Evolutionary conservation across 2,797 vertebrate species (phyloP).

Genomic region (Enteromius unitaeniatus): DNA sequence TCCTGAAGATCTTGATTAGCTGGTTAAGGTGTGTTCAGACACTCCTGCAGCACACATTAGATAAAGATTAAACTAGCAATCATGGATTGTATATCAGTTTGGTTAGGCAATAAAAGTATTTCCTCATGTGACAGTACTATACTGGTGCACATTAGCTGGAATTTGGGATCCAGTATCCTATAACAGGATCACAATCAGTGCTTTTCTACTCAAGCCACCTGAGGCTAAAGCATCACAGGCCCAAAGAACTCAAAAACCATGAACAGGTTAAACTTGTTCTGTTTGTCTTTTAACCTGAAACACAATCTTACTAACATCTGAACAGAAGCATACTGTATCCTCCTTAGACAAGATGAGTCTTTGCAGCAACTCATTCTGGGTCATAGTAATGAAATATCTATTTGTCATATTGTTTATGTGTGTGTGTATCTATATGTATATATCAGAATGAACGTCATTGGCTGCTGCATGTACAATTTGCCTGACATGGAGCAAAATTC

Average conservation of each 20-base stretch:
- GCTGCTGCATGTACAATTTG: no score
- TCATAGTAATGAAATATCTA: background rate
- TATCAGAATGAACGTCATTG: background rate
- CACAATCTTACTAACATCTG: no score
- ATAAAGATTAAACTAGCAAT: background rate
- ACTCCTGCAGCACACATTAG: background rate
- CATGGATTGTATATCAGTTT: background rate
- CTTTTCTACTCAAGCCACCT: background rate
- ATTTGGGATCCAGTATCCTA: background rate
- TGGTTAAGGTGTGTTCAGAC: background rate
- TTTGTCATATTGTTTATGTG: no score
- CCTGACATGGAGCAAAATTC: no score
- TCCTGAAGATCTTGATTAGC: conserved; percentile 12
- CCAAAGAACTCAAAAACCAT: background rate
- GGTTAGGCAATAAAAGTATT: background rate
- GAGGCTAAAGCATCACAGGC: background rate
- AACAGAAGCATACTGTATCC: background rate
- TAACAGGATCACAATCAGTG: background rate
- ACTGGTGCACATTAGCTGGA: background rate
- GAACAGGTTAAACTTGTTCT: background rate
- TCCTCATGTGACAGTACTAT: background rate
- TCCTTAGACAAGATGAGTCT: background rate
- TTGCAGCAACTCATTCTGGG: background rate
- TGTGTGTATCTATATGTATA: no score
- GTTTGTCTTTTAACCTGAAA: background rate